Conservation (phyloP, 2,797 vertebrate species). For the Myripristis murdjan region DNA sequence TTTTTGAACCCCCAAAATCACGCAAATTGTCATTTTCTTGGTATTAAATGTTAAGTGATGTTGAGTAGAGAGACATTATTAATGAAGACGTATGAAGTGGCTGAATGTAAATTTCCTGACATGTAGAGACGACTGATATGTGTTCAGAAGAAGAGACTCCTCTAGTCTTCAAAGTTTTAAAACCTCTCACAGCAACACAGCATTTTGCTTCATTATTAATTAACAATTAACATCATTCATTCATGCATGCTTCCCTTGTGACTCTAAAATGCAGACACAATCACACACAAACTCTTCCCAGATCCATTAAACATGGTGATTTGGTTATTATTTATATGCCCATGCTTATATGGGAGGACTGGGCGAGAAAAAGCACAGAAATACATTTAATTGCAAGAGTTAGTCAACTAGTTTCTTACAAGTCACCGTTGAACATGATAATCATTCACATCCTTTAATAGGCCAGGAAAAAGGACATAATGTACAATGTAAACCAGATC, state of each 20-base stretch:
- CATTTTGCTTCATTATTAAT: slow-evolving; percentile 4
- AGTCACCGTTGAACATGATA: slow-evolving; percentile 14
- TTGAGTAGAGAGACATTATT: neutral
- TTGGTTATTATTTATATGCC: slow-evolving; percentile 17
- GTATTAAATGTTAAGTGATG: too few relatives aligned
- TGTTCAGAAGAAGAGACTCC: slow-evolving; percentile 22
- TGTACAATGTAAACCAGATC: slow-evolving; percentile 49
- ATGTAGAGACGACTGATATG: slow-evolving; percentile 31
- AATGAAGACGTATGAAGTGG: neutral
- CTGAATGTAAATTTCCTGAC: neutral
- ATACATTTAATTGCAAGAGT: slow-evolving; percentile 8
- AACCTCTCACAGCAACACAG: slow-evolving; percentile 1
- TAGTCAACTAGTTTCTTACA: slow-evolving; percentile 8
- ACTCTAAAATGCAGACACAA: slow-evolving; percentile 20
- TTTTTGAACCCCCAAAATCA: too few relatives aligned
- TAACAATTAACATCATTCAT: neutral
- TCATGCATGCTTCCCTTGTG: slow-evolving; percentile 12
- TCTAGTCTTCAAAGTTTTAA: neutral
- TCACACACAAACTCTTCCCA: slow-evolving; percentile 44
- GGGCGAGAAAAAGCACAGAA: slow-evolving; percentile 3
- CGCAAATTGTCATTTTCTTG: too few relatives aligned
- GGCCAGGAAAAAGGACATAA: slow-evolving; percentile 69
- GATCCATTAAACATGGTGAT: slow-evolving; percentile 29
- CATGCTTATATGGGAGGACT: neutral
- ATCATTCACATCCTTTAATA: slow-evolving; percentile 29